Conservation (phyloP, 2,113 vertebrate species). For the Orientallactaga bullata region DNA sequence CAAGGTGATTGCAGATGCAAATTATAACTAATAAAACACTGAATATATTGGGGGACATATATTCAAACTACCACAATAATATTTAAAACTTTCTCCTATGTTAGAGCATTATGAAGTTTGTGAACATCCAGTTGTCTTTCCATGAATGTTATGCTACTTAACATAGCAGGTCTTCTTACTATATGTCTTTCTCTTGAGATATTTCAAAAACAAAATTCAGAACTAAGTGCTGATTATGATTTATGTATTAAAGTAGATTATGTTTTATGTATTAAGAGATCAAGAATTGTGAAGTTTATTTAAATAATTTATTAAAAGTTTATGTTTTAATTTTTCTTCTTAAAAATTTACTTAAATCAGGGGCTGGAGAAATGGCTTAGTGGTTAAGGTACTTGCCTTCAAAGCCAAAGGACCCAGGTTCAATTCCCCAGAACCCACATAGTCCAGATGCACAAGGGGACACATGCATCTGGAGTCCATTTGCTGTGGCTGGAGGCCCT, state of each 20-base stretch:
- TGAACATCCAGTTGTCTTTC: background rate
- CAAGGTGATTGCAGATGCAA: too few relatives aligned
- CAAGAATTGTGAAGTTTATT: background rate
- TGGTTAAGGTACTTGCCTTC: too few relatives aligned
- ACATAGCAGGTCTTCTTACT: background rate
- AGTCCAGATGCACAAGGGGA: too few relatives aligned
- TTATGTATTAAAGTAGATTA: too few relatives aligned
- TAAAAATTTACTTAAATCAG: background rate
- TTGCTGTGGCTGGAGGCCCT: too few relatives aligned
- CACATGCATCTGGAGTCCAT: too few relatives aligned
- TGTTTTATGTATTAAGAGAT: background rate
- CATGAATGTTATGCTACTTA: background rate
- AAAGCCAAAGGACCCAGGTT: too few relatives aligned
- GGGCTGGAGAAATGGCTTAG: too few relatives aligned
- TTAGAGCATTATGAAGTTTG: background rate
- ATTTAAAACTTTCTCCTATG: background rate
- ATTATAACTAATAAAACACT: too few relatives aligned
- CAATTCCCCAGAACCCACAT: too few relatives aligned
- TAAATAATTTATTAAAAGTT: background rate
- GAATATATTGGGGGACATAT: too few relatives aligned
- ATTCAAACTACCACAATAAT: too few relatives aligned
- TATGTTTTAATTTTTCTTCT: background rate
- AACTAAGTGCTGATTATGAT: background rate
- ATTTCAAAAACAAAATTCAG: slow-evolving; percentile 15
- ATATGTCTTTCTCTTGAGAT: slow-evolving; percentile 10